Conservation (phyloP, 2,888 invertebrate genomes). For the Chromoteleia sp. region DNA sequence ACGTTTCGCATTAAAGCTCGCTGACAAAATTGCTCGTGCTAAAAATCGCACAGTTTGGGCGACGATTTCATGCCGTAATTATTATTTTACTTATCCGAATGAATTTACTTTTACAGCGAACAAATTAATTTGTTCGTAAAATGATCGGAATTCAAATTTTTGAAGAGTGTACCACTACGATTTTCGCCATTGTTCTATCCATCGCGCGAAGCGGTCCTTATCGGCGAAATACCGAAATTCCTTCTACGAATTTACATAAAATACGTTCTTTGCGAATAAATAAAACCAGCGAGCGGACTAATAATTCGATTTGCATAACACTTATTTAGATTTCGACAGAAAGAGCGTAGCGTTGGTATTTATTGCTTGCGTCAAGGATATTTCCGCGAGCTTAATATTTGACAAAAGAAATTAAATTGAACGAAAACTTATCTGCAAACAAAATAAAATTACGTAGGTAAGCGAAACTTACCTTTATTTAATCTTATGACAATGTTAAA, state of each 20-base stretch:
- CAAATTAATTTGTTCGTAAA: too few relatives aligned
- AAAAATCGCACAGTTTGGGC: too few relatives aligned
- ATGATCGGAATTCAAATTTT: too few relatives aligned
- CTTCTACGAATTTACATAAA: constrained; percentile 50
- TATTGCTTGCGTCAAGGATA: constrained; percentile 28
- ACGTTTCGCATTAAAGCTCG: too few relatives aligned
- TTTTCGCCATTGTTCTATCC: constrained; percentile 58
- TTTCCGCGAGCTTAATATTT: constrained; percentile 21
- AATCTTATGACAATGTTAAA: neutral
- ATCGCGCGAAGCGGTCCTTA: constrained; percentile 44
- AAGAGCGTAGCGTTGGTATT: constrained; percentile 25
- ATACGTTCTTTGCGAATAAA: constrained; percentile 51
- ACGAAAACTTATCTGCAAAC: constrained; percentile 2
- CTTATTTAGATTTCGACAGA: constrained; percentile 46
- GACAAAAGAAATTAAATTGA: constrained; percentile 30
- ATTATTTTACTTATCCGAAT: too few relatives aligned
- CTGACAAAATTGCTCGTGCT: too few relatives aligned
- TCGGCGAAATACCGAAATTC: constrained; percentile 31
- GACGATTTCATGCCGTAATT: too few relatives aligned
- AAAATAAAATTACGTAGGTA: neutral
- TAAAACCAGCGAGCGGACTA: constrained; percentile 39
- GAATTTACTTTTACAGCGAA: too few relatives aligned
- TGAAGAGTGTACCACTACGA: constrained; percentile 59
- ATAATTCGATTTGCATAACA: constrained; percentile 41
- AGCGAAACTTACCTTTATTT: neutral